Evolutionary conservation across 2,113 vertebrate species (phyloP).

Genomic region (Salvelinus sp.): DNA sequence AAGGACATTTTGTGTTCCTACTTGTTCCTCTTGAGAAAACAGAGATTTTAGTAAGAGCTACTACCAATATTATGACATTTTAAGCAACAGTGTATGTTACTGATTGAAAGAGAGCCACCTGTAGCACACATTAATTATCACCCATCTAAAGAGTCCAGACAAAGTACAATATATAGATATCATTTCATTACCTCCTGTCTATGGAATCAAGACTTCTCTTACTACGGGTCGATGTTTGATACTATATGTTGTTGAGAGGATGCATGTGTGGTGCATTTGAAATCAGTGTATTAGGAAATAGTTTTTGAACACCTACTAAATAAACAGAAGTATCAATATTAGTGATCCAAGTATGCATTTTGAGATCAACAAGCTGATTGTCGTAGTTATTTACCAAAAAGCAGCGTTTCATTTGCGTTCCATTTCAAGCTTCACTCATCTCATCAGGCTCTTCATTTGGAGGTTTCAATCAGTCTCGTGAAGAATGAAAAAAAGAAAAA

Average conservation of each 20-base stretch:
- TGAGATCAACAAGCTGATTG: not conserved
- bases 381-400: not conserved
- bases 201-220: too few species aligned
- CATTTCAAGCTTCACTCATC: not conserved
- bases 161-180: too few species aligned
- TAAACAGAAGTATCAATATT: not conserved
- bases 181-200: too few species aligned
- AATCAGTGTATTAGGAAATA: too few species aligned
- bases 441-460: not conserved
- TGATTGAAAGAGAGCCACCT: too few species aligned
- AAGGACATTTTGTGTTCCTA: not conserved
- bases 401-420: not conserved
- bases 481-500: not conserved
- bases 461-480: not conserved
- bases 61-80: not conserved
- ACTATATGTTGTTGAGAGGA: too few species aligned
- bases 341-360: not conserved
- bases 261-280: too few species aligned
- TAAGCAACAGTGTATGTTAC: too few species aligned
- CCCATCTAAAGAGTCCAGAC: too few species aligned
- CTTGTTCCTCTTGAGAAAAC: not conserved
- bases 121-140: too few species aligned
- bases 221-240: too few species aligned
- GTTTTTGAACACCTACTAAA: not conserved
- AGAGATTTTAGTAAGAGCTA: not conserved